Evolutionary conservation across 2,113 vertebrate species (phyloP).

Genomic region (Lycaon pictus): DNA sequence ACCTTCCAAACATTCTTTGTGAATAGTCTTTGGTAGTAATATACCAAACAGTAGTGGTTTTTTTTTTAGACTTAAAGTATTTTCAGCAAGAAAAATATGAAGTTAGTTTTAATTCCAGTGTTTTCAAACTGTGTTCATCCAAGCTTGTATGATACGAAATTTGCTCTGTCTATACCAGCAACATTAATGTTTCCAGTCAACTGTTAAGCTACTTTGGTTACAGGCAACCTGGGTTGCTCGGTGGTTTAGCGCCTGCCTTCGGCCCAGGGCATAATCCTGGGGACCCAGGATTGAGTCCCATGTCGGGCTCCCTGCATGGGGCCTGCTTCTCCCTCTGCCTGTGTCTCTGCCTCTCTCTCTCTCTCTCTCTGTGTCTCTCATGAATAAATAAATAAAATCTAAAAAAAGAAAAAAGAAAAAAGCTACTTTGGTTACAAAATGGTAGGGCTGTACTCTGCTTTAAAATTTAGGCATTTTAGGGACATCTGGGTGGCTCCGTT

Average conservation of each 20-base stretch:
- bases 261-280: no score
- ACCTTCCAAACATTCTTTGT: constrained; percentile 17
- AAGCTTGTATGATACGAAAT: neutral
- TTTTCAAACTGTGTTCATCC: neutral
- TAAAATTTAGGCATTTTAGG: neutral
- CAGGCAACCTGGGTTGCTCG: no score
- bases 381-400: no score
- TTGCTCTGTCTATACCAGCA: neutral
- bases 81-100: neutral
- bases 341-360: no score
- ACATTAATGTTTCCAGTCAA: neutral
- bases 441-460: neutral
- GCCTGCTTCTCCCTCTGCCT: no score
- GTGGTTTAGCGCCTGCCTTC: no score
- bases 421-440: neutral
- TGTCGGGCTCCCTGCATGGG: no score
- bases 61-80: neutral
- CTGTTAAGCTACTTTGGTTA: neutral
- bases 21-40: neutral
- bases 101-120: constrained; percentile 1
- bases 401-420: no score
- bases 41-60: neutral
- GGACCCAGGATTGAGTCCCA: no score
- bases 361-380: no score
- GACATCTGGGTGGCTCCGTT: no score